Evolutionary conservation across 2,888 invertebrate species (phyloP).

Genomic region (Rhagonycha fulva): DNA sequence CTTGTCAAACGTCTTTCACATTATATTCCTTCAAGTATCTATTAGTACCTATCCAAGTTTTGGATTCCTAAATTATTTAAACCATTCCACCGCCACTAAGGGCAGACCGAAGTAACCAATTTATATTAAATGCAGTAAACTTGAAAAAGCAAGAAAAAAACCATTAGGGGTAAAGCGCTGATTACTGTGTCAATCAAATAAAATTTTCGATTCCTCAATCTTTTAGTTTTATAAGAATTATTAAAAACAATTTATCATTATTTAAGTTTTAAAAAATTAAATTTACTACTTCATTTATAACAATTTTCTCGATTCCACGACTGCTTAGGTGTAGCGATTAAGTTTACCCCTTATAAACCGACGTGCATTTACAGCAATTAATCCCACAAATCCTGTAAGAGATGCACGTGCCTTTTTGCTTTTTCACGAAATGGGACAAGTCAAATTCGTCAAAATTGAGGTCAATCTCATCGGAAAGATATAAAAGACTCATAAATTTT

Average conservation of each 20-base stretch:
- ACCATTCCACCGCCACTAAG: neutral
- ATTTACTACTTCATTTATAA: neutral
- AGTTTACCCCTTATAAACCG: neutral
- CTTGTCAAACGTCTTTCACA: constrained; percentile 39
- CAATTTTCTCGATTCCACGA: neutral
- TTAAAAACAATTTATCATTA: neutral
- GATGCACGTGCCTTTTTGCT: neutral
- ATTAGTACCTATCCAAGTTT: constrained; percentile 17
- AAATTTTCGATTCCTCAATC: neutral
- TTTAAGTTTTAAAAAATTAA: neutral
- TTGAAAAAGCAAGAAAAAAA: neutral
- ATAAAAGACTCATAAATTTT: neutral
- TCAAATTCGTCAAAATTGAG: neutral
- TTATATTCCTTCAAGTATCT: constrained; percentile 30
- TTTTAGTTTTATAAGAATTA: neutral
- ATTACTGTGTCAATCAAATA: neutral
- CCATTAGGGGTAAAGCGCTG: neutral
- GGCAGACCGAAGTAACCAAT: neutral
- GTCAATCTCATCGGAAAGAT: neutral
- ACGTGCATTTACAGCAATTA: neutral
- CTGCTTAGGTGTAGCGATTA: neutral
- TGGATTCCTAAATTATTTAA: neutral
- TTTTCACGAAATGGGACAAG: neutral
- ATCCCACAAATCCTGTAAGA: neutral
- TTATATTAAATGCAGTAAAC: neutral